Evolutionary conservation across 2,888 invertebrate genomes (phyloP), one percentile per base, ranked within the genome.

Genomic region (Lasioglossum zephyrum): DNA sequence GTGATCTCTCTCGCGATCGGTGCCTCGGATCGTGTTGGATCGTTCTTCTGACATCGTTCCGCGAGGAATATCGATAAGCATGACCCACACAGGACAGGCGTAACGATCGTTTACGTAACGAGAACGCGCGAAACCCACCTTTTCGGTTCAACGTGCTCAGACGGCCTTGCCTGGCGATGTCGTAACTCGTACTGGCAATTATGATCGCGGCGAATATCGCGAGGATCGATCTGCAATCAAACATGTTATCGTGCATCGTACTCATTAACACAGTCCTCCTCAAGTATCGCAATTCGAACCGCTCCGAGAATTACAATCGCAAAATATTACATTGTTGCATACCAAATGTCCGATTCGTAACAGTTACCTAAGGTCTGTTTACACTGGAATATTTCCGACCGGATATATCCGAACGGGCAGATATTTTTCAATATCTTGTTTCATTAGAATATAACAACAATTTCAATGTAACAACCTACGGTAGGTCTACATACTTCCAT

Each of bases 171-270:
- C 85, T 86, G 36, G 84, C 84, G 81, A 95, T 77, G 84, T 95
- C 94, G 87, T 94, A 94, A 76, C 86, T 76, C 18, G 95, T 94
- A 84, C 93, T 93, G 78, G 83, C 86, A 60, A 92, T 77, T 70
- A 93, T 87, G 70, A 92, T 83, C 47, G 91, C 69, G 39, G 79
- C 88, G 72, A 93, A 91, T 76, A 93, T 81, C 36, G 85, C 82
- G 79, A 94, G 79, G 57, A 93, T 73, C 36, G 76, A 81, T 84
- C 90, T 90, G 75, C 44, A 90, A 87, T 81, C 75, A 39, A 41
- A 84, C 63, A 3, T 53, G 36, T 69, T 69, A 69, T 69, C 69
- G 18, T 39, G 4, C 39, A 47, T 83, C 18, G 18, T n/a, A 22
- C 36, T 63, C 22, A 18, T 78, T 47, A 77, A 69, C 53, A 26